These are phyloP conservation scores for Amphibalanus amphitrite DNA, from an alignment of 1,140 invertebrate genomes.

Conservation along the genomic window DNA sequence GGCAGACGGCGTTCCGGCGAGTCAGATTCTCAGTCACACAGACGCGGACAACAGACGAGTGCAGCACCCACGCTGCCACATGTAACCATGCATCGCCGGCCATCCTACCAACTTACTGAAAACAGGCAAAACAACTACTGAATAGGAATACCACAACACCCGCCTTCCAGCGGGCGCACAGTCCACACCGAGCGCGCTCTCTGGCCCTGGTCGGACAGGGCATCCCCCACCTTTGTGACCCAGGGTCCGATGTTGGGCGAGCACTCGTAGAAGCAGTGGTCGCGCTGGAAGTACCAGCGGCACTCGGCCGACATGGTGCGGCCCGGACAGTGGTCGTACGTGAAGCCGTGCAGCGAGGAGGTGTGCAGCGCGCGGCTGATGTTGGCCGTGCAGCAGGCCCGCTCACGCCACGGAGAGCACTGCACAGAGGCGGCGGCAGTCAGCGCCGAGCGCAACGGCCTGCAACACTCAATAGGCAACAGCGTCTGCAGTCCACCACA, in stretches of 20 bases:
- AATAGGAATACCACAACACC: too few relatives aligned
- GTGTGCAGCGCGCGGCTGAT: constrained; percentile 24
- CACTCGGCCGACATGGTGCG: constrained; percentile 27
- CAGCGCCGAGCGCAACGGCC: not conserved
- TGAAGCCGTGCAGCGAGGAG: constrained; percentile 28
- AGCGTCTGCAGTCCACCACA: too few relatives aligned
- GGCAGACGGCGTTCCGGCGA: not conserved
- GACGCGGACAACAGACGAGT: not conserved
- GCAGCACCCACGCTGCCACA: too few relatives aligned
- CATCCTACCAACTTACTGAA: too few relatives aligned
- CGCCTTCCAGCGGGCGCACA: too few relatives aligned
- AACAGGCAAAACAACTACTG: too few relatives aligned
- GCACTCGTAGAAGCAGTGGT: constrained; percentile 38
- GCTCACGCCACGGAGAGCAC: constrained; percentile 33
- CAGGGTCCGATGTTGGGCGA: constrained; percentile 37
- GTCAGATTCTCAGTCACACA: not conserved
- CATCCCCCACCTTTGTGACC: constrained; percentile 31
- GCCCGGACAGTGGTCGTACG: constrained; percentile 29
- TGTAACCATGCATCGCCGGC: too few relatives aligned
- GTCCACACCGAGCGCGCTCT: too few relatives aligned
- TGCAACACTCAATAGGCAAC: too few relatives aligned
- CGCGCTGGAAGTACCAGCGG: constrained; percentile 30
- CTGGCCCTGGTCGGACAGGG: too few relatives aligned
- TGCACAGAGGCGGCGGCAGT: constrained; percentile 18
- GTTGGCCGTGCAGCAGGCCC: constrained; percentile 30